Evolutionary conservation across 2,113 vertebrate genomes (phyloP), one percentile per base, ranked within the genome.

Genomic region (Nycticryphes semicollaris): DNA sequence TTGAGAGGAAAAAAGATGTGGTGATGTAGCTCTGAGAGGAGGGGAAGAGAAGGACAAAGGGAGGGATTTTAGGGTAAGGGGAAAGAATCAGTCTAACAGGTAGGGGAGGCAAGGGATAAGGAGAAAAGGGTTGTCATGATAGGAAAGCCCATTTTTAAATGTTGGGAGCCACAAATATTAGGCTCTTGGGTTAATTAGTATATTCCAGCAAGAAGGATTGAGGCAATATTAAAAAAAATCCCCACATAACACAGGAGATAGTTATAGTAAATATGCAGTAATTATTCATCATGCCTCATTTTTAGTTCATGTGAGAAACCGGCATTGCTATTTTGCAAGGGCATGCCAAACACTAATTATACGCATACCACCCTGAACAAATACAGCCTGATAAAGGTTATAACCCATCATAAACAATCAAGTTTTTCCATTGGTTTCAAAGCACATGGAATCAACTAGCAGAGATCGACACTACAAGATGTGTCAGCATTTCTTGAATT

Each of bases 381-480:
- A 95, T 48, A 60, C 43, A 92, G 37, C 43, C 43, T 91, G 76
- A 72, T 62, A 94, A 93, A 91, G 62, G 62, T 73, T 94, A 89
- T 72, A 78, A 81, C 45, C 28, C 30, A 70, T 39, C 41, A 73
- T 41, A 73, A 76, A 62, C 48, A 90, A 25, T 7, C 7, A 25
- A 64, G 9, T 21, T 94, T 66, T 83, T 57, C 50, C 54, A 39
- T 2, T 33, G 59, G n/a, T 76, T 94, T 91, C 57, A 84, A 66
- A 90, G 53, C 25, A 77, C 18, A 35, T 15, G 25, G 41, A 82
- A 63, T 60, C 60, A 94, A 24, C n/a, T 81, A 69, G 56, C 3
- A 70, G 56, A 85, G 31, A 70, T 67, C 33, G 59, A 60, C 33
- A 67, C 7, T 24, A 67, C 35, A 73, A 50, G 50, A 83, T 0